phyloP scores from a whole-genome alignment of 1,140 invertebrate species.

The Drosophila kepulauana region DNA sequence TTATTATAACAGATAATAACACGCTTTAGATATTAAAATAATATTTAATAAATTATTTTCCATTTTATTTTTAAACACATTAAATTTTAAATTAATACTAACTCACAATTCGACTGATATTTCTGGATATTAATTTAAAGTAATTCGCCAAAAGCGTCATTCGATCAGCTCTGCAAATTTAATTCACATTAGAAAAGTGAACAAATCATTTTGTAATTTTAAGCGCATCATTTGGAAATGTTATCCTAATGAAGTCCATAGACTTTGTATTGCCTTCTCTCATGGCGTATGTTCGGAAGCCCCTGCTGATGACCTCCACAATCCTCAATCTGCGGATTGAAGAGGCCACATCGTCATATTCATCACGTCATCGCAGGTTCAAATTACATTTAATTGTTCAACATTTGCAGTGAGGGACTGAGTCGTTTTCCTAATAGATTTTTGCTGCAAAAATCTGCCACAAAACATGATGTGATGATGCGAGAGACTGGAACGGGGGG shows the following conservation, averaged over 20 bases:
- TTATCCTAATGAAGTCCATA: constrained; percentile 3
- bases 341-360: constrained; percentile 2
- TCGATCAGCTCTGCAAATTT: neutral
- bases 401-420: constrained; percentile 53
- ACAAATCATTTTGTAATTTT: neutral
- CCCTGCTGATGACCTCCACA: neutral
- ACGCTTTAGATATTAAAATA: no score
- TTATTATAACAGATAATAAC: no score
- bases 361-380: constrained; percentile 50
- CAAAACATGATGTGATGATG: constrained; percentile 56
- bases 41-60: no score
- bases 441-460: constrained; percentile 58
- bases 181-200: neutral
- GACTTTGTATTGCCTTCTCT: neutral
- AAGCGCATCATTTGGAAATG: neutral
- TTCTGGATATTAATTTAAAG: no score
- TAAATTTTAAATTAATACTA: no score
- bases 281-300: neutral
- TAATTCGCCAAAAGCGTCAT: neutral
- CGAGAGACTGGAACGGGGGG: constrained; percentile 9
- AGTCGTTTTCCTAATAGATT: constrained; percentile 26
- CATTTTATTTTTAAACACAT: no score
- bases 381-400: constrained; percentile 80
- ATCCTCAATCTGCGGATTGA: neutral
- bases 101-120: no score